Conservation (phyloP, 2,113 vertebrate species). For the Muntiacus reevesi region DNA sequence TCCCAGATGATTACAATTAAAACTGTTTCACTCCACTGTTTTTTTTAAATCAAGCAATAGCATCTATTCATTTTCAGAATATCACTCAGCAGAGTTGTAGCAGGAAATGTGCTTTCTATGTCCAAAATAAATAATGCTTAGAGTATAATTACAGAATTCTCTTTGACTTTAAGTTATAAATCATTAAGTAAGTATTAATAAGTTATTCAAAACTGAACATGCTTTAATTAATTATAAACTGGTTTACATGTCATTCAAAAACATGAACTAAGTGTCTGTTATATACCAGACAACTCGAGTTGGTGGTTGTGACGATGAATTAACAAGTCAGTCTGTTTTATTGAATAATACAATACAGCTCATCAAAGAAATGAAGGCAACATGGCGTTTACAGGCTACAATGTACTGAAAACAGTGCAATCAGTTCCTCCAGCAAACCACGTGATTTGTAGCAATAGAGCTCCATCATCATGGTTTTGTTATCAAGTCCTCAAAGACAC, state of each 20-base stretch:
- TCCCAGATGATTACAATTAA: slow-evolving; percentile 51
- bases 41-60: background rate
- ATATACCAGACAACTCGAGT: background rate
- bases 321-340: background rate
- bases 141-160: background rate
- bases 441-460: background rate
- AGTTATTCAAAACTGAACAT: background rate
- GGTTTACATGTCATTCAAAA: background rate
- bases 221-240: background rate
- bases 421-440: background rate
- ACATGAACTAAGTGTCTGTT: background rate
- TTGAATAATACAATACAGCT: background rate
- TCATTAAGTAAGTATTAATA: background rate
- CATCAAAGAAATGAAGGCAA: background rate
- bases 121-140: background rate
- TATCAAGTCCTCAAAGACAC: background rate
- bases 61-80: slow-evolving; percentile 34
- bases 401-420: background rate
- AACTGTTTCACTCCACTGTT: slow-evolving; percentile 24
- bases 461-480: background rate
- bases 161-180: background rate
- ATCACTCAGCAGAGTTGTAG: background rate
- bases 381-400: background rate
- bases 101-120: slow-evolving; percentile 9
- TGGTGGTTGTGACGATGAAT: background rate